Evolutionary conservation across 2,888 invertebrate species (phyloP).

Genomic region (Tachina fera): DNA sequence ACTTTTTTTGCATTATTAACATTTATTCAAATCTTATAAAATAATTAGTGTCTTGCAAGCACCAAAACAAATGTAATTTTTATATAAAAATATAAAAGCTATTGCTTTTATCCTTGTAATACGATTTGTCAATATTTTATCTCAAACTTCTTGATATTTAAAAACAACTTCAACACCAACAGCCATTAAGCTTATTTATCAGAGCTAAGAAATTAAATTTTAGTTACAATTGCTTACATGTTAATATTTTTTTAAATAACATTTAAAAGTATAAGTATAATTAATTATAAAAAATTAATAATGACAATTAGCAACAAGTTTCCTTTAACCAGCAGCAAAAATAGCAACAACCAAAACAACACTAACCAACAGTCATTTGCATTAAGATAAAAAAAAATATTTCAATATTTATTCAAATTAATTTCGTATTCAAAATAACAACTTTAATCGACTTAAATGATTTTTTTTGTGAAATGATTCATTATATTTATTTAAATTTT

Average conservation of each 20-base stretch:
- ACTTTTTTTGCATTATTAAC: neutral
- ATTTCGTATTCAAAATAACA: conserved; percentile 23
- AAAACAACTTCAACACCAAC: conserved; percentile 23
- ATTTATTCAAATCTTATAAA: conserved; percentile 56
- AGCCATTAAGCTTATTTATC: neutral
- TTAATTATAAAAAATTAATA: conserved; percentile 66
- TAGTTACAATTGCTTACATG: neutral
- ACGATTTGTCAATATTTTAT: conserved; percentile 61
- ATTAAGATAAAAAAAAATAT: neutral
- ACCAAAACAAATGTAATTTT: conserved; percentile 20
- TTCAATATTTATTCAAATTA: neutral
- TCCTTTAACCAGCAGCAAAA: neutral
- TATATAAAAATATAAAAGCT: neutral
- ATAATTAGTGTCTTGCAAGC: conserved; percentile 29
- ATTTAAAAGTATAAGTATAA: conserved; percentile 31
- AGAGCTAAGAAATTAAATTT: neutral
- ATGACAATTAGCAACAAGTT: conserved; percentile 66
- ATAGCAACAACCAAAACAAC: neutral
- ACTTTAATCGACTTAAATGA: conserved; percentile 15
- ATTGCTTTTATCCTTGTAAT: neutral
- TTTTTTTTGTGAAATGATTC: conserved; percentile 37
- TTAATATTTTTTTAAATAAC: neutral
- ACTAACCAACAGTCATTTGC: neutral
- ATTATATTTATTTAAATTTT: conserved; percentile 21
- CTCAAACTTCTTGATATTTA: conserved; percentile 45